Conservation (phyloP, 2,888 invertebrate genomes). For the Odontocolon sp. region DNA sequence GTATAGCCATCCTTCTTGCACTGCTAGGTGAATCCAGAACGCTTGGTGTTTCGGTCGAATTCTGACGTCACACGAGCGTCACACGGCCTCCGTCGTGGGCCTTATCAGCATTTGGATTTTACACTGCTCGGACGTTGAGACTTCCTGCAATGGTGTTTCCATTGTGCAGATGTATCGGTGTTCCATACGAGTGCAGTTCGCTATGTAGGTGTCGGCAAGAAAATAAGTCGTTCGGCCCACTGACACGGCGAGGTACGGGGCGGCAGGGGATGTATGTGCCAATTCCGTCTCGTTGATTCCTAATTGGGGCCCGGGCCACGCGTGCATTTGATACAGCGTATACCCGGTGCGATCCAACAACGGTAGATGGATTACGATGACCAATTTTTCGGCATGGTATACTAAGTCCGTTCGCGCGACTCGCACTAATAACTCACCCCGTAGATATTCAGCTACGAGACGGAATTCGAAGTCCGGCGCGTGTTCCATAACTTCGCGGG, state of each 20-base stretch:
- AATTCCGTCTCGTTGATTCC: neutral
- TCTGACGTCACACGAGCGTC: neutral
- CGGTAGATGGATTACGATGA: neutral
- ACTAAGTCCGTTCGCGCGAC: neutral
- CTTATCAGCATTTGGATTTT: neutral
- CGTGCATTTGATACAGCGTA: constrained; percentile 4
- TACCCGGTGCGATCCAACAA: neutral
- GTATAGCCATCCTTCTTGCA: neutral
- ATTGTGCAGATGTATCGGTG: neutral
- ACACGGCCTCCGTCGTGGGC: neutral
- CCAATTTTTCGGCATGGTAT: neutral
- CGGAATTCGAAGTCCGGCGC: neutral
- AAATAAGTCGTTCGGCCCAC: neutral
- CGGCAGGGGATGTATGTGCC: neutral
- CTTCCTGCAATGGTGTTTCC: neutral
- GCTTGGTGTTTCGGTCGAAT: neutral
- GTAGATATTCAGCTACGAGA: neutral
- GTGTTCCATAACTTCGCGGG: neutral
- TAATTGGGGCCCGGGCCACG: neutral
- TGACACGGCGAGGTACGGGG: neutral
- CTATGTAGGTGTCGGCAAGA: neutral
- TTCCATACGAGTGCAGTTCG: too few relatives aligned
- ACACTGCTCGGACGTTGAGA: neutral
- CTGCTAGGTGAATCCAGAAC: neutral
- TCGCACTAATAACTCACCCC: neutral